Evolutionary conservation across 2,113 vertebrate genomes (phyloP).

Genomic region (Sebastes fasciatus): DNA sequence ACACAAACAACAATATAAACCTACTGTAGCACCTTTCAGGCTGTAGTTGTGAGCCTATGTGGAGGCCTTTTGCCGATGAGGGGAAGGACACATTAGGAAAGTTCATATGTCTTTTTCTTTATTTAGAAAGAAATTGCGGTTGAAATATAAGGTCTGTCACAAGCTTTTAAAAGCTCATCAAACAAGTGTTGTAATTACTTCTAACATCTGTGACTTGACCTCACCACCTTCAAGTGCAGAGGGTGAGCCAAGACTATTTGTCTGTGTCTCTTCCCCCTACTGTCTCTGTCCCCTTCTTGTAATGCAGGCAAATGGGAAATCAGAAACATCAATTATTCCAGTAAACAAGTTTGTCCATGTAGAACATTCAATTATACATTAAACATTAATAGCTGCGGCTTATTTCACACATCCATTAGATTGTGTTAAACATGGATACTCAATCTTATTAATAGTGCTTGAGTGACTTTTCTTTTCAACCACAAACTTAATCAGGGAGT

Average conservation of each 20-base stretch:
- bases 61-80: not conserved
- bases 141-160: conserved; percentile 9
- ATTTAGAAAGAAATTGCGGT: not conserved
- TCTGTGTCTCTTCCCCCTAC: not conserved
- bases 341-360: conserved; percentile 83
- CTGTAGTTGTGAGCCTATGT: not conserved
- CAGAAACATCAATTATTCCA: conserved; percentile 76
- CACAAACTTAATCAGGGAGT: conserved; percentile 70
- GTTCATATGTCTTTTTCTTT: too few relatives aligned
- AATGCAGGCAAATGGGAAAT: conserved; percentile 63
- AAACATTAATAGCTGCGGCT: conserved; percentile 82
- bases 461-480: conserved; percentile 61
- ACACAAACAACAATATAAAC: conserved; percentile 23
- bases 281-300: conserved; percentile 17
- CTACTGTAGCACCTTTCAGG: not conserved
- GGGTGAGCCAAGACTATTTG: not conserved
- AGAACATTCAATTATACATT: conserved; percentile 86
- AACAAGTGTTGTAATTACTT: conserved; percentile 44
- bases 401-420: conserved; percentile 82
- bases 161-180: conserved; percentile 39
- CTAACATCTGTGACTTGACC: conserved; percentile 49
- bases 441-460: conserved; percentile 81
- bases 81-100: not conserved
- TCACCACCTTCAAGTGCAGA: conserved; percentile 15
- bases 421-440: conserved; percentile 74